Conservation (phyloP, 1,140 invertebrate genomes). For the Papilio glaucus region DNA sequence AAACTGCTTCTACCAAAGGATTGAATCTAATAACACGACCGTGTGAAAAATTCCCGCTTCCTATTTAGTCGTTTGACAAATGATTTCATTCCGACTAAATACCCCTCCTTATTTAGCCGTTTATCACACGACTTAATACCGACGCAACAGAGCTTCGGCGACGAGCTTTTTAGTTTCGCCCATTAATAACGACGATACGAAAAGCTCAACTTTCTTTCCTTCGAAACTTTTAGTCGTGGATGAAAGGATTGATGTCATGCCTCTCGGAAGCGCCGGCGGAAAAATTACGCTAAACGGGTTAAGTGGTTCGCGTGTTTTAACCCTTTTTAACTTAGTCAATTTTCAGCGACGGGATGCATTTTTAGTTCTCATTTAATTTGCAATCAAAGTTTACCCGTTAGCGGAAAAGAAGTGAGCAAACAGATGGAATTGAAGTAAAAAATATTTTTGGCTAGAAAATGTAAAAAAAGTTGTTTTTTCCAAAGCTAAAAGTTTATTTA, state of each 20-base stretch:
- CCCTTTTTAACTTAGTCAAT: slow-evolving; percentile 10
- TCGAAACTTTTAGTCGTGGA: slow-evolving; percentile 1
- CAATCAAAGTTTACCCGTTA: slow-evolving; percentile 16
- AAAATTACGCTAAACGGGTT: slow-evolving; percentile 26
- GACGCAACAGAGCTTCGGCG: slow-evolving; percentile 7
- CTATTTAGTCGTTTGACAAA: slow-evolving; percentile 12
- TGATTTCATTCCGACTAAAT: slow-evolving; percentile 3
- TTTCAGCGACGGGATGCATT: background rate
- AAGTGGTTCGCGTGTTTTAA: slow-evolving; percentile 19
- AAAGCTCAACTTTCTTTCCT: slow-evolving; percentile 12
- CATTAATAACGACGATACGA: slow-evolving; percentile 17
- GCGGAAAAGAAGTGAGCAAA: background rate
- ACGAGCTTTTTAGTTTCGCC: background rate
- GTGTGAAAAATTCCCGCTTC: background rate
- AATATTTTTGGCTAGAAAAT: background rate
- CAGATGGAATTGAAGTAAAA: background rate
- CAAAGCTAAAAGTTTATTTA: too few relatives aligned
- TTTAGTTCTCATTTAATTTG: slow-evolving; percentile 16
- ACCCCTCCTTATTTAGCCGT: background rate
- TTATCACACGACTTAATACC: slow-evolving; percentile 15
- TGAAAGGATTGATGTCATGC: slow-evolving; percentile 21
- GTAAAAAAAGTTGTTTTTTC: too few relatives aligned
- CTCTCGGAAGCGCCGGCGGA: slow-evolving; percentile 1
- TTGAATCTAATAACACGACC: background rate
- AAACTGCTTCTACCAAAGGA: background rate